Base-by-base conservation (phyloP, 2,113 vertebrate species). In the Macrotus californicus region DNA sequence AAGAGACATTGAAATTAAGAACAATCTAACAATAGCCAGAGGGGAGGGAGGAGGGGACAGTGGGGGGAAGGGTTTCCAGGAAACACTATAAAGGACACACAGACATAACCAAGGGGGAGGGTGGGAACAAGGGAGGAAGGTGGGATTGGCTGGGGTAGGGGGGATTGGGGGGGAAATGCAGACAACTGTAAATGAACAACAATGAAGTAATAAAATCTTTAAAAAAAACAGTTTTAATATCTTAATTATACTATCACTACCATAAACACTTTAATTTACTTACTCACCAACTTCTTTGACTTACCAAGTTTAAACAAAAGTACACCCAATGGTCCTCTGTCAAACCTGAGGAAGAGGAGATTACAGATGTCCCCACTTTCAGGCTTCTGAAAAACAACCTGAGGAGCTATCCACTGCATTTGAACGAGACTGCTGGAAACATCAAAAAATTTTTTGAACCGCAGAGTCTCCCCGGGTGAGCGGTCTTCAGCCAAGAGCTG, bases 261-360 rank as follows among this genome's bases (percentile, higher is more conserved):
- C 69, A 81, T 29, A 66, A 89, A 87, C 10, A 86, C n/a, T 90
- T 41, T 56, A 69, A 73, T 48, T 93, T 84, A 66, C n/a, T 79
- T 81, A 88, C 89, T 95, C 22, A 96, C 36, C 59, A 80, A 89
- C 15, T 83, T 94, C 21, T 46, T 64, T 43, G 97, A 99, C 98
- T 98, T 97, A 99, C 99, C 99, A 50, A 99, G 98, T 98, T 98
- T 99, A 96, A 99, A 99, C 59, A 97, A 98, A 94, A 99, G 97
- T 7, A 98, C 98, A 96, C 99, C 99, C 52, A 99, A 85, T 36
- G 99, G 99, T 96, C 99, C 99, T 94, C 98, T 98, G 79, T 99
- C 98, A 85, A 99, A 99, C 86, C 96, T 98, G 84, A 99, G 87
- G 97, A 99, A 98, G 92, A 99, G 97, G 61, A 98, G 98, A 94